Percentiles rank a stretch among this genome's conserved stretches.
Evolutionary conservation across 2,113 vertebrate species (phyloP).

Genomic region (Connochaetes taurinus): DNA sequence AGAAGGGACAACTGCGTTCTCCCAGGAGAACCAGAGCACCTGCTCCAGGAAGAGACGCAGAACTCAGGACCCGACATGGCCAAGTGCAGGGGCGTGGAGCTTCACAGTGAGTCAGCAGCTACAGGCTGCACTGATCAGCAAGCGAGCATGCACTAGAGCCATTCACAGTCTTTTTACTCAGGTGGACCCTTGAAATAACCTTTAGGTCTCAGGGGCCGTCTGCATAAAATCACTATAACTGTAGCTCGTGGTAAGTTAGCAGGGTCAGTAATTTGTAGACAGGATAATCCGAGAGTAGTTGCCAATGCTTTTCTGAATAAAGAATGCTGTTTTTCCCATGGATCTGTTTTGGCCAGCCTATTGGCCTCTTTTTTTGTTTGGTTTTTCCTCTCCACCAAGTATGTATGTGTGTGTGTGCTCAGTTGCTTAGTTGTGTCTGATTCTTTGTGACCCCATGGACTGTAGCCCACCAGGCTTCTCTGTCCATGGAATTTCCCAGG

Average conservation of each 20-base stretch:
- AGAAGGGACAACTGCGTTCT: background rate
- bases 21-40: background rate
- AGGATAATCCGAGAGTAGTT: background rate
- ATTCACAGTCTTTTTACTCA: background rate
- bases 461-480: background rate
- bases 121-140: background rate
- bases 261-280: background rate
- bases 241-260: background rate
- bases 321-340: background rate
- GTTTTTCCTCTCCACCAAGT: background rate
- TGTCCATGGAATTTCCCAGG: background rate
- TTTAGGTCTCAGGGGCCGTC: background rate
- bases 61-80: background rate
- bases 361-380: background rate
- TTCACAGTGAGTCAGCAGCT: background rate
- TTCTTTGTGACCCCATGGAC: background rate
- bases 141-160: background rate
- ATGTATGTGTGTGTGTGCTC: background rate
- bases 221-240: background rate
- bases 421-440: background rate
- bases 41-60: background rate
- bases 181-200: background rate
- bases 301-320: background rate
- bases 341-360: background rate
- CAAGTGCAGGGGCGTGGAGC: background rate